Conservation (phyloP, 2,113 vertebrate genomes). For the Macaca nemestrina region DNA sequence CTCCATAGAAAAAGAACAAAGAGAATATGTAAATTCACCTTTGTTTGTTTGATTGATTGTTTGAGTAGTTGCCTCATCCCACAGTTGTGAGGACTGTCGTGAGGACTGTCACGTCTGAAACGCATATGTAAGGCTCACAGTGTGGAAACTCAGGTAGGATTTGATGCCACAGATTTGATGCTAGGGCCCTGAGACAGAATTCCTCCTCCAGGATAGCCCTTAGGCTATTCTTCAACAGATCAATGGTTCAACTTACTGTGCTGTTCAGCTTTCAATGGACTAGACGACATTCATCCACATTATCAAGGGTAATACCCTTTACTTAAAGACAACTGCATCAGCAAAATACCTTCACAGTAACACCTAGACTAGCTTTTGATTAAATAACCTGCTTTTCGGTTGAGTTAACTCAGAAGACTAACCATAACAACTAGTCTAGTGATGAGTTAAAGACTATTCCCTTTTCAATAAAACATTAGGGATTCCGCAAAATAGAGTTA, state of each 20-base stretch:
- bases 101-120: background rate
- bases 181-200: background rate
- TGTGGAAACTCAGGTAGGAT: background rate
- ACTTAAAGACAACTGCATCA: background rate
- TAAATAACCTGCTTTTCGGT: background rate
- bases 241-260: background rate
- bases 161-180: background rate
- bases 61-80: background rate
- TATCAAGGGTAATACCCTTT: background rate
- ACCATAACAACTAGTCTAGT: background rate
- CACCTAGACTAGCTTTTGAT: background rate
- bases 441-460: background rate
- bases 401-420: background rate
- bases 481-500: background rate
- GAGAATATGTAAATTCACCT: too few species aligned
- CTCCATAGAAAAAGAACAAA: background rate
- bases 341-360: background rate
- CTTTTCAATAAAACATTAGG: background rate
- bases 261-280: background rate
- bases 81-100: background rate
- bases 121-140: background rate
- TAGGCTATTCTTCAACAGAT: too few species aligned
- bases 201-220: background rate
- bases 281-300: background rate
- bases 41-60: background rate